Base-by-base conservation (phyloP, 2,888 invertebrate genomes). In the Salpingus planirostris region DNA sequence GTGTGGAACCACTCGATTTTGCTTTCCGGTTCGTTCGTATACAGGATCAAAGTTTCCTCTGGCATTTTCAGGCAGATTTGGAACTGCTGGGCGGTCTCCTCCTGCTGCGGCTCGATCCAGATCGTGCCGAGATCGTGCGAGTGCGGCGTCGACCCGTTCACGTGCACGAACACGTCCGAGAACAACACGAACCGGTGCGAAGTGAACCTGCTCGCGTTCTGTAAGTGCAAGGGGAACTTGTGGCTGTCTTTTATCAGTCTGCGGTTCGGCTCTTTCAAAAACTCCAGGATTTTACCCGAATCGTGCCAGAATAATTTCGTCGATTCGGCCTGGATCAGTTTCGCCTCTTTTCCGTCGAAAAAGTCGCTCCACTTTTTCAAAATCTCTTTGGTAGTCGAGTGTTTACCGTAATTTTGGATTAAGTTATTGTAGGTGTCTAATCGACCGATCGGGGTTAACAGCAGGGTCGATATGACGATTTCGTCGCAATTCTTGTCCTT, bases 181-280 rank as follows among this genome's bases (percentile, higher is more conserved):
- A 91, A 77, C 28, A 91, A 67, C 44, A 90, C 74, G 52, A 91
- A 87, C 70, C 80, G 80, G 52, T 86, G 83, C 1, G 78, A 76
- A 3, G 81, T 78, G 59, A 89, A 83, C 40, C 83, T 70, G 12
- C 82, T 76, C 14, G 78, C 77, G 52, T 80, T 78, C 2, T 74
- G 68, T 37, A 88, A 65, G 43, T 74, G 75, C 2, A 91, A 61
- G 1, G 80, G 79, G 43, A 78, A 70, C 4, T 76, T 69, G 47
- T 77, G 77, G 1, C 88, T 89, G 49, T 89, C 88, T 33, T 83
- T 68, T 30, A 90, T 70, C 21, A 91, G 63, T n/a, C 90, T 71
- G 30, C 89, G 70, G 29, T 78, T 74, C 1, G 76, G 78, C 3
- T 69, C 71, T 52, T 75, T 70, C 38, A 78, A 67, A 27, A 71